These are phyloP conservation scores for Micrastur ruficollis DNA, from an alignment of 2,797 vertebrate genomes.

Conservation along the genomic window DNA sequence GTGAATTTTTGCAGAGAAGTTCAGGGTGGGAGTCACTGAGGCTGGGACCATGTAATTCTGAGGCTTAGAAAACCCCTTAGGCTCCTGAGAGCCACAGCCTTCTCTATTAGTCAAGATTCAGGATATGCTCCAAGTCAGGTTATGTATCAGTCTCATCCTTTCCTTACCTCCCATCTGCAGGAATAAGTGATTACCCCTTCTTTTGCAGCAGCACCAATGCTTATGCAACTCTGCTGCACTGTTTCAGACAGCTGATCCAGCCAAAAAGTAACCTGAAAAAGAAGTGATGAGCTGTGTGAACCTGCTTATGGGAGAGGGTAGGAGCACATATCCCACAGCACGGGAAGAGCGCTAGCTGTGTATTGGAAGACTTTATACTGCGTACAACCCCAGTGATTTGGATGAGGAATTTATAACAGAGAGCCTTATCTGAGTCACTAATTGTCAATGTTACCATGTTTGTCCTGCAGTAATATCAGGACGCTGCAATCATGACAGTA, in stretches of 20 bases:
- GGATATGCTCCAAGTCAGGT: background rate
- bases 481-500: background rate
- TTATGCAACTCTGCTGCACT: background rate
- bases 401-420: background rate
- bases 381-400: background rate
- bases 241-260: background rate
- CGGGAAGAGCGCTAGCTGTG: background rate
- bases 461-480: background rate
- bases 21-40: background rate
- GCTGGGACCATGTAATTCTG: background rate
- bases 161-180: background rate
- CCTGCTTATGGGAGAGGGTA: background rate
- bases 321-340: fast-evolving
- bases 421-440: background rate
- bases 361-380: background rate
- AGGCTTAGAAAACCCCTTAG: background rate
- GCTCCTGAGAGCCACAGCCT: fast-evolving
- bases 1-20: background rate
- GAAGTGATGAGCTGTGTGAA: background rate
- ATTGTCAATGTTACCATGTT: background rate
- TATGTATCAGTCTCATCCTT: background rate
- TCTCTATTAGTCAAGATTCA: background rate
- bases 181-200: background rate
- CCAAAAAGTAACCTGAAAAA: background rate
- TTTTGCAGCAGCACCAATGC: background rate